Evolutionary conservation across 2,113 vertebrate species (phyloP).

Genomic region (Anoura caudifer): DNA sequence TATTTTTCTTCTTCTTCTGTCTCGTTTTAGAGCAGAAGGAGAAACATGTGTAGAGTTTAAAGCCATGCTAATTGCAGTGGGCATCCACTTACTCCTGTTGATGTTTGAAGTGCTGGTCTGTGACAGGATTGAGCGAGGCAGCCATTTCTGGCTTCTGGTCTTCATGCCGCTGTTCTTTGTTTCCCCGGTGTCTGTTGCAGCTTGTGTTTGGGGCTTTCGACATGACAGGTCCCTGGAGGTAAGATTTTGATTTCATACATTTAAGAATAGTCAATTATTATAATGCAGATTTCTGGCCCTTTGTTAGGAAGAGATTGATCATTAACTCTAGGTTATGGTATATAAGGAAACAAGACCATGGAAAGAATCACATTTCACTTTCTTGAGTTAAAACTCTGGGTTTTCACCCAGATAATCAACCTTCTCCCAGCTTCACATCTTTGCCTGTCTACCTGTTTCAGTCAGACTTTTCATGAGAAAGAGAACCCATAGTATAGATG

Average conservation of each 20-base stretch:
- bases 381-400: not conserved
- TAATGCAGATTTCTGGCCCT: not conserved
- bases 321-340: not conserved
- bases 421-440: not conserved
- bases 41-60: slow-evolving; percentile 99
- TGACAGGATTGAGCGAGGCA: slow-evolving; percentile 91
- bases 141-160: slow-evolving; percentile 96
- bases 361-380: not conserved
- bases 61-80: slow-evolving; percentile 97
- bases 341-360: not conserved
- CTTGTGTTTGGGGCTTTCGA: slow-evolving; percentile 98
- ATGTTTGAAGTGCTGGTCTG: slow-evolving; percentile 99
- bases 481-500: not conserved
- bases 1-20: slow-evolving; percentile 41
- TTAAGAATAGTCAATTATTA: not conserved
- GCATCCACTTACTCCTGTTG: slow-evolving; percentile 94
- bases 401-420: not conserved
- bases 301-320: not conserved
- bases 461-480: not conserved
- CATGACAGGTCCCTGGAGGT: slow-evolving; percentile 98
- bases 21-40: slow-evolving; percentile 90
- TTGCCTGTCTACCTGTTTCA: not conserved
- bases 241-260: not conserved
- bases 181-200: slow-evolving; percentile 96
- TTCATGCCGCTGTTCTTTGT: slow-evolving; percentile 99